Evolutionary conservation across 1,140 invertebrate genomes (phyloP).

Genomic region (Pseudomyrmex dendroicus): DNA sequence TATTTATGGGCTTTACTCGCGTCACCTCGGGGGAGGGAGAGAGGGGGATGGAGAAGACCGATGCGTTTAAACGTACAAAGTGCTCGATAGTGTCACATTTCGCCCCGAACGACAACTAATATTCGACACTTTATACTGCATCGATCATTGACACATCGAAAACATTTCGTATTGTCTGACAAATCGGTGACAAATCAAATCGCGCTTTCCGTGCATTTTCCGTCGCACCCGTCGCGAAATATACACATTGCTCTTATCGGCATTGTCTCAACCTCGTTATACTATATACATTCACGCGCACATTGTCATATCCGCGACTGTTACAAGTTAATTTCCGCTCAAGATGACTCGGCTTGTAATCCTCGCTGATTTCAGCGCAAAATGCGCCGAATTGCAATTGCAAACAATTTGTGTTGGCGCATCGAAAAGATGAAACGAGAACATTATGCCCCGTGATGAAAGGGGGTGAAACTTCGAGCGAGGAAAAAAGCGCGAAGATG

Average conservation of each 20-base stretch:
- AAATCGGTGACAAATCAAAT: constrained; percentile 25
- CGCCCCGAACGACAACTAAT: constrained; percentile 21
- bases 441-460: constrained; percentile 18
- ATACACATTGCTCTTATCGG: neutral
- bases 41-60: neutral
- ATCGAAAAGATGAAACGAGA: constrained; percentile 10
- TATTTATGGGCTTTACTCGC: constrained; percentile 37
- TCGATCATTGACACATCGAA: constrained; percentile 16
- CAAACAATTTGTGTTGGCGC: constrained; percentile 24
- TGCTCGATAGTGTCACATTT: constrained; percentile 27
- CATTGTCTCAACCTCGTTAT: neutral
- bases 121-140: constrained; percentile 18
- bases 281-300: neutral
- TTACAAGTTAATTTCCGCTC: constrained; percentile 1
- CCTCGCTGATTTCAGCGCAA: no score
- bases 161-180: constrained; percentile 12
- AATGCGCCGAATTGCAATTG: neutral
- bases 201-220: neutral
- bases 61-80: constrained; percentile 13
- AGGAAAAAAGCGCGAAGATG: constrained; percentile 23
- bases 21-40: neutral
- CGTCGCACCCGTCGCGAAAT: neutral
- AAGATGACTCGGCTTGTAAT: neutral
- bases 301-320: neutral
- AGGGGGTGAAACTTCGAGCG: neutral